A percentile compares a stretch with the other conserved stretches of the same genome.
Evolutionary conservation across 2,888 invertebrate species (phyloP).

Genomic region (Ophioninae sp.): DNA sequence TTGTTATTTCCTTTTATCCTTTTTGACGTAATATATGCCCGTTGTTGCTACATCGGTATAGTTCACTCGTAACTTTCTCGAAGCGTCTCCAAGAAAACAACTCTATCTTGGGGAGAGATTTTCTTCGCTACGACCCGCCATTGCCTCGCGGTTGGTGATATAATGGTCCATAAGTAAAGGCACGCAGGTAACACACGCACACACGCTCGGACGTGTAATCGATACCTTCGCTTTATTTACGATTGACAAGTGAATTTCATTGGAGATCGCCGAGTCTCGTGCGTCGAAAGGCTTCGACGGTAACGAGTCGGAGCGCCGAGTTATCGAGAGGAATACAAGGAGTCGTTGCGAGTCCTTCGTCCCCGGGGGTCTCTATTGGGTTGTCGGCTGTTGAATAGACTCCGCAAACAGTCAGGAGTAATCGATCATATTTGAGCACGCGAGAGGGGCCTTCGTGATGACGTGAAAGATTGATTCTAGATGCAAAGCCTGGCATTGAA

Average conservation of each 20-base stretch:
- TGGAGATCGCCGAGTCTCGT: not conserved
- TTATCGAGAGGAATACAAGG: conserved; percentile 25
- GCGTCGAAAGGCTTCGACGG: conserved; percentile 15
- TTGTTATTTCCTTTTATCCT: conserved; percentile 22
- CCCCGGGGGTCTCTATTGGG: conserved; percentile 24
- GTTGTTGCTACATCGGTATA: conserved; percentile 12
- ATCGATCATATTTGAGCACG: conserved; percentile 18
- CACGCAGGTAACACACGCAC: not conserved
- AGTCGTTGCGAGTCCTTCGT: conserved; percentile 24
- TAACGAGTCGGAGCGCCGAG: conserved; percentile 26
- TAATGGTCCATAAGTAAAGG: conserved; percentile 16
- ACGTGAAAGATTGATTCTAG: conserved; percentile 25
- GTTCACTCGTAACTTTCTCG: conserved; percentile 34
- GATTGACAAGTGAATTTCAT: conserved; percentile 19
- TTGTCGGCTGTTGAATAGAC: conserved; percentile 17
- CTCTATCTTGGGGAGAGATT: conserved; percentile 35
- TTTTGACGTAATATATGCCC: not conserved
- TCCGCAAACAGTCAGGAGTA: conserved; percentile 14
- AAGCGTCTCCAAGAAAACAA: conserved; percentile 31
- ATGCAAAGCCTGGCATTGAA: not conserved
- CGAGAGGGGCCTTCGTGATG: conserved; percentile 25
- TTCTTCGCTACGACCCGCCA: not conserved
- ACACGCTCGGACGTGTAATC: not conserved
- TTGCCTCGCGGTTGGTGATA: conserved; percentile 10
- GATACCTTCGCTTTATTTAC: conserved; percentile 35